These are phyloP conservation scores for Pseudorhiza aurosa DNA, from an alignment of 30 jellyfish, hydroid and myxozoan genomes.

Conservation along the genomic window DNA sequence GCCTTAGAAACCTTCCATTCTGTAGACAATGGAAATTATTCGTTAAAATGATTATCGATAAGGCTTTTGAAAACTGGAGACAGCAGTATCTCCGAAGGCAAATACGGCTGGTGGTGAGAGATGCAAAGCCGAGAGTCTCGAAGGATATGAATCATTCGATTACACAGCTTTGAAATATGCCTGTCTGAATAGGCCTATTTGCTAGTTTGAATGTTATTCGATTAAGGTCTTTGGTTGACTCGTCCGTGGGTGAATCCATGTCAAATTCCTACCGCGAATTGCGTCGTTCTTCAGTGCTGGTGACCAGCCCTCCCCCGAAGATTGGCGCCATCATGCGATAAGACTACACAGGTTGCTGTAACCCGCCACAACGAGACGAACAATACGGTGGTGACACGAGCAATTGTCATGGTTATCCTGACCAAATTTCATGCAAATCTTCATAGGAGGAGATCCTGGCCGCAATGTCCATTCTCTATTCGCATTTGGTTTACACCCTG, in stretches of 20 bases:
- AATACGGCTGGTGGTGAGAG: conserved; percentile 45
- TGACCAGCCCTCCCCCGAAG: conserved; percentile 69
- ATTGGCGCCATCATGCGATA: conserved; percentile 69
- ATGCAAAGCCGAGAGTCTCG: conserved; percentile 3
- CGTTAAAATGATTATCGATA: conserved; percentile 32
- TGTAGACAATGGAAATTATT: conserved; percentile 37
- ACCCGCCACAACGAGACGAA: conserved; percentile 63
- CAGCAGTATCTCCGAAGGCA: conserved; percentile 54
- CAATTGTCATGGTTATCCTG: conserved; percentile 45
- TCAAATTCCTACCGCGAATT: conserved; percentile 30
- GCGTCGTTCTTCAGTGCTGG: conserved; percentile 39
- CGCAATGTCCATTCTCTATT: conserved; percentile 52
- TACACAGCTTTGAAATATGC: conserved; percentile 15
- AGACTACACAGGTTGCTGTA: conserved; percentile 62
- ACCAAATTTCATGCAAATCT: conserved; percentile 57
- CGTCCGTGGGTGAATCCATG: conserved; percentile 50
- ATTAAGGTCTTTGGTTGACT: conserved; percentile 16
- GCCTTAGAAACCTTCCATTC: conserved; percentile 21
- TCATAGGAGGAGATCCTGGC: conserved; percentile 73
- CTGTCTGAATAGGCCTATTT: conserved; percentile 11
- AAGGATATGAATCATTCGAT: conserved; percentile 32
- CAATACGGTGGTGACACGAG: conserved; percentile 59
- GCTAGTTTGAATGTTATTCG: conserved; percentile 14
- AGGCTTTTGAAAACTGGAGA: conserved; percentile 47
- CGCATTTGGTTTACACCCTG: conserved; percentile 66